Base-by-base conservation (phyloP, 1,140 invertebrate species). In the Polyergus mexicanus region DNA sequence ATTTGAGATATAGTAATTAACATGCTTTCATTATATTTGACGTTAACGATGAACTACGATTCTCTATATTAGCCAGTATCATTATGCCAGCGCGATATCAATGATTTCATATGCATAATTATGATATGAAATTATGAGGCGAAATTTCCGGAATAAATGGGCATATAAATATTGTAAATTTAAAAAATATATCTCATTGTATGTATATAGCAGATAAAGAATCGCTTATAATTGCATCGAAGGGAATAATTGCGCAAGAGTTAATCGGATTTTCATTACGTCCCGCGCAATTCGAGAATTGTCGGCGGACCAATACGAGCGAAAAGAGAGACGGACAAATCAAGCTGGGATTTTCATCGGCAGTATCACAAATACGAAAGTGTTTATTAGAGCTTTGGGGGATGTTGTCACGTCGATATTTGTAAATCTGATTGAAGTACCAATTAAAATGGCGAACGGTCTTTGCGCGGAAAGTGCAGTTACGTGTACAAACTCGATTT, bases 221-320 rank as follows among this genome's bases (percentile, higher is more conserved):
- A 88, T 88, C 76, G 88, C 25, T 74, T 81, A 81, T 88, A 89
- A 89, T 89, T 89, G 80, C 84, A 80, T 74, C 22, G 56, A 60
- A 54, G 54, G 69, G 28, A 56, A 78, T 86, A 88, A 89, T 89
- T 89, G 87, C 65, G 38, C n/a, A 58, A 72, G 69, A 66, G 84
- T 89, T 89, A 89, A 89, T 89, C 88, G 85, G 88, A 88, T 89
- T 88, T 88, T 77, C 87, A 81, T 72, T 28, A 47, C 58, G 58
- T 25, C 22, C 44, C 62, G 51, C 65, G 38, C 77, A 47, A 56
- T 72, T 72, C 76, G 78, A 83, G 78, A 88, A 88, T 89, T 71
- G 86, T 85, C 84, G 72, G 41, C 68, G 68, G 66, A 32, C 68
- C 78, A 60, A 74, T 62, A 83, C 54, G 78, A 72, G 38, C 35